phyloP scores from a whole-genome alignment of 2,797 vertebrate genomes.

The Hoplostethus atlanticus region DNA sequence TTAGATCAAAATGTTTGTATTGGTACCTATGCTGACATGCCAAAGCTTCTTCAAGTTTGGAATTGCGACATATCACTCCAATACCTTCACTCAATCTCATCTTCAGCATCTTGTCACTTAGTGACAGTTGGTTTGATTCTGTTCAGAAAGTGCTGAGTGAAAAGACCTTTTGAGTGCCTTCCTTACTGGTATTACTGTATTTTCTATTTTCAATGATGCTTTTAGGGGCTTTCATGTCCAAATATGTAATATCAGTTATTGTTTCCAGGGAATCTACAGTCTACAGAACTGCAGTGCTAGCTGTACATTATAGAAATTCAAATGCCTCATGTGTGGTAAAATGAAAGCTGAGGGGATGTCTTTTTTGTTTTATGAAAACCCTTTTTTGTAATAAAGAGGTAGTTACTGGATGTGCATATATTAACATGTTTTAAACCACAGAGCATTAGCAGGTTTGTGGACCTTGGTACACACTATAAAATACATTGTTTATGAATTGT shows the following conservation, averaged over 20 bases:
- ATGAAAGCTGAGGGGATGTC: neutral
- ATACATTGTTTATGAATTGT: neutral
- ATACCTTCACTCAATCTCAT: constrained; percentile 21
- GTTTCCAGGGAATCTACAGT: neutral
- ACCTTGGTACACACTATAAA: no score
- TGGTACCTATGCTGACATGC: constrained; percentile 9
- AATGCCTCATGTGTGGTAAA: neutral
- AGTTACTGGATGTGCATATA: neutral
- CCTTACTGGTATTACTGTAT: constrained; percentile 39
- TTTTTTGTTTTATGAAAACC: no score
- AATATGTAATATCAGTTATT: constrained; percentile 30
- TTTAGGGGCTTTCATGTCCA: constrained; percentile 25
- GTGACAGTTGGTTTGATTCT: constrained; percentile 36
- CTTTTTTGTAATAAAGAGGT: no score
- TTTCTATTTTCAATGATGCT: constrained; percentile 39
- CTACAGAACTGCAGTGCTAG: neutral
- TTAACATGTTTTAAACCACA: neutral
- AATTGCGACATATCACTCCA: constrained; percentile 37
- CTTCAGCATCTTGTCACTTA: constrained; percentile 44
- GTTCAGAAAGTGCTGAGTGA: constrained; percentile 49
- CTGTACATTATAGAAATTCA: neutral
- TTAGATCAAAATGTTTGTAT: no score
- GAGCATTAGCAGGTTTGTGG: neutral
- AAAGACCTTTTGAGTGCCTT: constrained; percentile 27
- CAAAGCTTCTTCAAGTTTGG: neutral